Conservation (phyloP, 2,888 invertebrate genomes). For the Lasioglossum villosulum region DNA sequence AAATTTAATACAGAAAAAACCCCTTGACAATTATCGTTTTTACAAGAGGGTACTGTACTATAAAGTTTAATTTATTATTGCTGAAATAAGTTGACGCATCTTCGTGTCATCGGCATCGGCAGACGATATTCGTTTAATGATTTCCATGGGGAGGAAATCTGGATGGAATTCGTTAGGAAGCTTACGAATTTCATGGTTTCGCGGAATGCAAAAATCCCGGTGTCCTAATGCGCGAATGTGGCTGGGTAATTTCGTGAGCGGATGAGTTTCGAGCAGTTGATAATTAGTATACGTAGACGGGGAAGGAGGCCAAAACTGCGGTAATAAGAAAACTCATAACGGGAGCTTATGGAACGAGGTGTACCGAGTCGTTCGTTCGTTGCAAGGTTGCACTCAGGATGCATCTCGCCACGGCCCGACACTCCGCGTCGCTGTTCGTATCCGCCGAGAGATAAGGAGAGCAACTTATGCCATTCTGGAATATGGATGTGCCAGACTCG, state of each 20-base stretch:
- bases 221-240: background rate
- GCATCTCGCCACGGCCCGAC: conserved; percentile 26
- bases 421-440: conserved; percentile 18
- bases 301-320: conserved; percentile 3
- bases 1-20: too few relatives aligned
- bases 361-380: conserved; percentile 11
- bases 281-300: conserved; percentile 29
- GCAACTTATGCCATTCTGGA: conserved; percentile 22
- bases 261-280: background rate
- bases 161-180: background rate
- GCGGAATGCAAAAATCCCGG: background rate
- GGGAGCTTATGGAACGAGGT: conserved; percentile 24
- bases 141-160: background rate
- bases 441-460: conserved; percentile 46
- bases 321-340: conserved; percentile 26
- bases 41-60: too few relatives aligned
- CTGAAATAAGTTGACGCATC: background rate
- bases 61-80: too few relatives aligned
- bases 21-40: too few relatives aligned
- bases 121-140: background rate
- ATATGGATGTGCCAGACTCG: background rate
- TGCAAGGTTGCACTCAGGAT: conserved; percentile 8
- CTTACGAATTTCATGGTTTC: background rate
- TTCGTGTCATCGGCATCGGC: background rate
- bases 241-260: background rate